Base-by-base conservation (phyloP, 2,113 vertebrate species). In the Corapipo altera region DNA sequence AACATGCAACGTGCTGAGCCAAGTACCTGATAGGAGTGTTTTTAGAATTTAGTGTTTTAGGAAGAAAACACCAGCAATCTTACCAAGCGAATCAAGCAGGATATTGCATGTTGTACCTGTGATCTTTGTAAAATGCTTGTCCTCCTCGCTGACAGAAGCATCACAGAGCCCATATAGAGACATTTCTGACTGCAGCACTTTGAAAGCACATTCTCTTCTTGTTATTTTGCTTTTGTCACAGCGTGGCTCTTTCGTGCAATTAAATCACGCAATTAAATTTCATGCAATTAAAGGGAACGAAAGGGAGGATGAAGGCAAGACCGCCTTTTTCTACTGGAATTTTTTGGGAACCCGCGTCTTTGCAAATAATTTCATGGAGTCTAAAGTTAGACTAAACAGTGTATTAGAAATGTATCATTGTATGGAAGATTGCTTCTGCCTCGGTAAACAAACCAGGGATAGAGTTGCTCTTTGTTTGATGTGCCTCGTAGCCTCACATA, bases 351-450 rank as follows among this genome's bases (percentile, higher is more conserved):
- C 97, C 90, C 89, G 69, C 92, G 91, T 96, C 97, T 96, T 97
- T 82, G 91, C 97, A 95, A 97, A 96, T 94, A 93, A 95, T 96
- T 92, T 96, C 96, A 97, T 96, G 97, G 97, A 93, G 57, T 91
- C 89, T 83, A 54, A 85, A 80, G 93, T 94, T 95, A 98, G 97
- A 98, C 97, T 98, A 98, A 98, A 98, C 97, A 97, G 90, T 70
- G 14, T 48, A 77, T 94, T 95, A 87, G 89, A 95, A 97, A 88
- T 83, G 88, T 77, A 97, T 83, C 48, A 6, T 72, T 85, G 74
- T 79, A 59, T 77, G 91, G 94, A 78, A 85, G 67, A 95, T 73
- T 77, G 73, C 87, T 95, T 86, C 65, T 95, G 91, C 91, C 55
- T 13, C 44, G 65, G 92, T 96, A 95, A 91, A 94, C 51, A 93